These are phyloP conservation scores for Hemiscyllium ocellatum DNA, from an alignment of 2,113 vertebrate species.

Conservation along the genomic window DNA sequence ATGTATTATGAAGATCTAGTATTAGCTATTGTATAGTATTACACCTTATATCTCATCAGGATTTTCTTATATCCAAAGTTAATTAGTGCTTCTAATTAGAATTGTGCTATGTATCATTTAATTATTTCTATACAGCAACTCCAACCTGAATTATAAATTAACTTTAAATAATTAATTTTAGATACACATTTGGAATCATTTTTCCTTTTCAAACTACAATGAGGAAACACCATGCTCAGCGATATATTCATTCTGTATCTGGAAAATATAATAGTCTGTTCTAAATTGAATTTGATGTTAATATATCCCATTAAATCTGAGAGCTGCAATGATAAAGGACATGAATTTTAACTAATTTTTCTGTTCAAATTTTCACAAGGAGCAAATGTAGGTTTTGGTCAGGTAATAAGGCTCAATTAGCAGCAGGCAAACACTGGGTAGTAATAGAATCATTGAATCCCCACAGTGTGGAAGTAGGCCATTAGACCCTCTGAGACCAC, in stretches of 20 bases:
- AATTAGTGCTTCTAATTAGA: neutral
- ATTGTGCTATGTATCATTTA: neutral
- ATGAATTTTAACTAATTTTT: neutral
- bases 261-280: neutral
- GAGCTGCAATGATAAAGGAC: neutral
- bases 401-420: neutral
- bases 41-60: neutral
- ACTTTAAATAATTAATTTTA: constrained; percentile 11
- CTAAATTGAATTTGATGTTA: constrained; percentile 8
- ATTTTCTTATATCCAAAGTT: neutral
- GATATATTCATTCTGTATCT: neutral
- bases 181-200: neutral
- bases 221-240: neutral
- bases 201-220: neutral
- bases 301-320: neutral
- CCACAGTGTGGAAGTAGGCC: too few species aligned
- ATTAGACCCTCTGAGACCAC: too few species aligned
- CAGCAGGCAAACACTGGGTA: too few species aligned
- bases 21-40: neutral
- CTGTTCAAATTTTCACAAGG: neutral
- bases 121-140: neutral
- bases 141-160: neutral
- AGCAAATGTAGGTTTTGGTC: neutral
- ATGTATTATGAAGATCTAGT: neutral
- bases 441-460: too few species aligned